Evolutionary conservation across 2,888 invertebrate species (phyloP), one percentile per base, ranked within the genome.

Genomic region (Brachyptera putata): DNA sequence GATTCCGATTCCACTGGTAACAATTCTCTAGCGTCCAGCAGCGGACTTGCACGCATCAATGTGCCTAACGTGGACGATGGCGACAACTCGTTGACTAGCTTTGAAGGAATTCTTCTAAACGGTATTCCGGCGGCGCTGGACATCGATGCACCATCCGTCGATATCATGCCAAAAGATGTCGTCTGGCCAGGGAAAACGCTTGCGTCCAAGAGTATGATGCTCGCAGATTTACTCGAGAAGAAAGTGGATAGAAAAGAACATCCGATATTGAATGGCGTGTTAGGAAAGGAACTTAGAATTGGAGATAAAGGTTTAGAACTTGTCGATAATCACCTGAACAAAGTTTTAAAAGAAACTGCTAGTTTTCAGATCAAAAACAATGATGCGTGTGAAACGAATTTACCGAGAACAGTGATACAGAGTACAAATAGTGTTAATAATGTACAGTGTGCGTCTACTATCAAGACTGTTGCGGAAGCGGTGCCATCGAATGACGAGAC

Each of bases 171-270:
- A n/a, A 64, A 65, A 34, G 81, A 83, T 50, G 71, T 72, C 5
- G 77, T 76, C 1, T 80, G 80, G 56, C 81, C 82, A 70, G 80
- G 76, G 60, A 53, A 43, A 24, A 39, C 43, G 3, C 53, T 41
- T n/a, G 48, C 46, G 25, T 50, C 61, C 69, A 89, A 89, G 74
- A 79, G 79, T 0, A 67, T 82, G 55, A 89, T 91, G 86, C 77
- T 92, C 48, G 91, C 91, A 0, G 91, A 92, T 72, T 75, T 92
- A 56, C 76, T 93, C 2, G 92, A 93, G 71, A 86, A 89, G 69
- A 90, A 89, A 72, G 78, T 83, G 11, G 82, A 83, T 21, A 70
- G 71, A 50, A 82, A 81, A 61, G 82, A 82, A 57, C 78, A 80
- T 1, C 74, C 76, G 1, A 73, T 82, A 41, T 69, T 82, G 67